Percentiles rank a stretch among this genome's conserved stretches.
Evolutionary conservation across 2,888 invertebrate genomes (phyloP).

Genomic region (Crepidodera aurea): DNA sequence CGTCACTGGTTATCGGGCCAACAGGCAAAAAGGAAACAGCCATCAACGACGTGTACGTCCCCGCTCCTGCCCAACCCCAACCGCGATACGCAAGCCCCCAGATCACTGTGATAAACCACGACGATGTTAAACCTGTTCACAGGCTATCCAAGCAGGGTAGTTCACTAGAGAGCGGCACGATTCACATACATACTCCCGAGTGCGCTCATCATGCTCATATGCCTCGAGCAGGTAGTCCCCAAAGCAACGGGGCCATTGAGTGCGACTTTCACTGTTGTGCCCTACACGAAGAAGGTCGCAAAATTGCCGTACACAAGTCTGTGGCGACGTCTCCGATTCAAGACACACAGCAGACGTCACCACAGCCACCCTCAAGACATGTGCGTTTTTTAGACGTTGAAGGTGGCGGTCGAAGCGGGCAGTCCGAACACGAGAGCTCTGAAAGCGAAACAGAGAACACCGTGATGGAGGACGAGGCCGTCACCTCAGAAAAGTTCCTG

Average conservation of each 20-base stretch:
- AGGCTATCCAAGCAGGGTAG: conserved; percentile 67
- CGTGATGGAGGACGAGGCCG: conserved; percentile 88
- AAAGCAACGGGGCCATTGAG: conserved; percentile 70
- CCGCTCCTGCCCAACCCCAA: conserved; percentile 56
- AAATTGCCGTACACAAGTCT: conserved; percentile 91
- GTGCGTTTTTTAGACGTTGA: conserved; percentile 87
- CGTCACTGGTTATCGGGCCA: conserved; percentile 69
- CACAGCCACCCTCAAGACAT: conserved; percentile 73
- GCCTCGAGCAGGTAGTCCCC: conserved; percentile 72
- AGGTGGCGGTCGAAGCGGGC: conserved; percentile 62
- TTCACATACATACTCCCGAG: conserved; percentile 85
- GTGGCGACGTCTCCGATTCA: conserved; percentile 93
- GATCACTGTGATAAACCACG: conserved; percentile 94
- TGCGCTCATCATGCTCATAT: conserved; percentile 76
- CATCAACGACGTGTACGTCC: conserved; percentile 67
- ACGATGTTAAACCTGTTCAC: conserved; percentile 70
- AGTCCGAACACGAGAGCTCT: conserved; percentile 82
- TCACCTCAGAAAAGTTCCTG: conserved; percentile 91
- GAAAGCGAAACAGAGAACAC: conserved; percentile 95
- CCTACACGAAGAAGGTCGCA: conserved; percentile 90
- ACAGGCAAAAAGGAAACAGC: conserved; percentile 66
- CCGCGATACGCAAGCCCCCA: conserved; percentile 72
- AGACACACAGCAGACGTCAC: conserved; percentile 62
- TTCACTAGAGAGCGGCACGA: conserved; percentile 76
- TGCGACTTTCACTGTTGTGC: conserved; percentile 97